A percentile compares a stretch with the other conserved stretches of the same genome.
Evolutionary conservation across 2,797 vertebrate species (phyloP).

Genomic region (Poecilia picta): DNA sequence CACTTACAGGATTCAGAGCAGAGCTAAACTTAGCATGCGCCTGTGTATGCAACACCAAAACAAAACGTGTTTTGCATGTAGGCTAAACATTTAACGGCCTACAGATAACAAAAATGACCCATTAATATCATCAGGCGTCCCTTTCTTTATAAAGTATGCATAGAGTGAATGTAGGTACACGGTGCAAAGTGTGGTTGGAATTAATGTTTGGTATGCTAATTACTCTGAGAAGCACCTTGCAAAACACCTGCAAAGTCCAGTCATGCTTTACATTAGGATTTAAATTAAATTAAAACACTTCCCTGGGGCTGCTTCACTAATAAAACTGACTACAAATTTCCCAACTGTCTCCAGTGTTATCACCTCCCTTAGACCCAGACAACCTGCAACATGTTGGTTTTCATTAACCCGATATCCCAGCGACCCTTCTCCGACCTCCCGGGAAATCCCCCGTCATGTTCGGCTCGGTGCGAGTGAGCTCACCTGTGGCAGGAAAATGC

Average conservation of each 20-base stretch:
- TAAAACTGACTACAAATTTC: conserved; percentile 61
- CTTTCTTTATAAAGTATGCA: neutral
- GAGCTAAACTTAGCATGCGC: neutral
- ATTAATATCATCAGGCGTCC: neutral
- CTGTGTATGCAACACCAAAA: neutral
- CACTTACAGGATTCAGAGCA: neutral
- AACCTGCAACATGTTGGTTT: conserved; percentile 38
- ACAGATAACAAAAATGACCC: neutral
- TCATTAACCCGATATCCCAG: conserved; percentile 52
- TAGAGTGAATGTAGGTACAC: neutral
- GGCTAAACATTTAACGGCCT: neutral
- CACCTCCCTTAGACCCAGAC: conserved; percentile 36
- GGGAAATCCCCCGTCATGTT: conserved; percentile 49
- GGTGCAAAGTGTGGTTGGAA: neutral
- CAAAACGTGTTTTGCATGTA: neutral
- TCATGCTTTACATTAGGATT: conserved; percentile 47
- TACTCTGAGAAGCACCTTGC: conserved; percentile 41
- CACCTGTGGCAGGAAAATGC: conserved; percentile 49
- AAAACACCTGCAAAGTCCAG: conserved; percentile 52
- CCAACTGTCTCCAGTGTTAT: conserved; percentile 57
- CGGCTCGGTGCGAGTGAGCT: conserved; percentile 31
- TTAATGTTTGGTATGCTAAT: conserved; percentile 38
- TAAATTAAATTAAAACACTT: conserved; percentile 60
- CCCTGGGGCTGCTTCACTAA: conserved; percentile 31
- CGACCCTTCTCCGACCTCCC: conserved; percentile 33